These are phyloP conservation scores for Rynchops niger DNA, from an alignment of 2,113 vertebrate genomes.

Conservation along the genomic window DNA sequence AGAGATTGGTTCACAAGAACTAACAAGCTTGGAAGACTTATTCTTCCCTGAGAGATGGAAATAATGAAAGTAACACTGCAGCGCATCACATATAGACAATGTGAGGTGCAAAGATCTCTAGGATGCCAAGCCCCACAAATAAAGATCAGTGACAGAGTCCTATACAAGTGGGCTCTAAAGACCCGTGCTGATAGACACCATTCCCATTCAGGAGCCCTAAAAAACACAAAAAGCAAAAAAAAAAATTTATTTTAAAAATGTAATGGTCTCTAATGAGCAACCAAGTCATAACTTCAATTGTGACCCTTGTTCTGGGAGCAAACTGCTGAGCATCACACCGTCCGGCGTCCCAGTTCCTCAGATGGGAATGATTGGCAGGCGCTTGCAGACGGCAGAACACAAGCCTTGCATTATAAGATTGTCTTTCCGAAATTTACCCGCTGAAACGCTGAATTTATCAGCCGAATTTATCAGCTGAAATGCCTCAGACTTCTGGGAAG, in stretches of 20 bases:
- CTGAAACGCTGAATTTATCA: conserved; percentile 5
- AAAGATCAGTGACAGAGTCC: background rate
- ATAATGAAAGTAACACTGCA: background rate
- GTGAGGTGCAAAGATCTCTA: background rate
- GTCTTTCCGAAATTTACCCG: background rate
- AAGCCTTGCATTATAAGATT: background rate
- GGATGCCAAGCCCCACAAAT: background rate
- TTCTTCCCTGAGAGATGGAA: background rate
- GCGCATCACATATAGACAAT: accelerated
- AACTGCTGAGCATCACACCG: accelerated
- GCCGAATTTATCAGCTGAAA: conserved; percentile 36
- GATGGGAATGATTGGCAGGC: background rate
- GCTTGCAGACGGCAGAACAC: background rate
- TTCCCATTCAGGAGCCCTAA: background rate
- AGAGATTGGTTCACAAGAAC: background rate
- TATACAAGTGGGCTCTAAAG: background rate
- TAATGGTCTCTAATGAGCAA: background rate
- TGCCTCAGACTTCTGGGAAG: conserved; percentile 27
- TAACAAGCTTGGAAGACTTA: background rate
- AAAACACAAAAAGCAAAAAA: background rate
- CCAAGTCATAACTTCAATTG: background rate
- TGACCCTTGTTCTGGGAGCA: background rate
- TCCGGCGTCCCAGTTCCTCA: background rate
- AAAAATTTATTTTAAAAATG: background rate
- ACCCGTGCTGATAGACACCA: background rate